phyloP scores from a whole-genome alignment of 2,797 vertebrate species.

The Lagorchestes hirsutus region DNA sequence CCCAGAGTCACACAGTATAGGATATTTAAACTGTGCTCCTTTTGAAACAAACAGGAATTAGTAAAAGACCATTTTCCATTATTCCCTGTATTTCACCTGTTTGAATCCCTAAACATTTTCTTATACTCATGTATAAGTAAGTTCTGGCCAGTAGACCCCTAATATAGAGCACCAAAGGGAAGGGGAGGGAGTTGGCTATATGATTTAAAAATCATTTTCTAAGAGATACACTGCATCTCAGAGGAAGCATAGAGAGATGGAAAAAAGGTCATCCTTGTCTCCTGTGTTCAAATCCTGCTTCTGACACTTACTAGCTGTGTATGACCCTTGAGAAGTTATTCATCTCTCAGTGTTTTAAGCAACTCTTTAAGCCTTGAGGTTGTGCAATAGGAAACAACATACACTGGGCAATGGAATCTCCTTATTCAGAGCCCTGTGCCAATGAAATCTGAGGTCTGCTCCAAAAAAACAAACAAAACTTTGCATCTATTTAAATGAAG shows the following conservation, averaged over 20 bases:
- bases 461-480: not conserved
- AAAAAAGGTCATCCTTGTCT: not conserved
- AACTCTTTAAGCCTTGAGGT: not conserved
- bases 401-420: not conserved
- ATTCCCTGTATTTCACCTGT: accelerated
- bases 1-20: accelerated
- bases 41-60: accelerated
- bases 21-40: not conserved
- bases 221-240: not conserved
- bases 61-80: accelerated
- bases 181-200: not conserved
- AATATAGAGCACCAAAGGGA: not conserved
- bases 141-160: not conserved
- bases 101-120: not conserved
- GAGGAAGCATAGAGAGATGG: not conserved
- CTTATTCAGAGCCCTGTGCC: not conserved
- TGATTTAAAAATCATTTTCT: not conserved
- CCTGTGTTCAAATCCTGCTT: not conserved
- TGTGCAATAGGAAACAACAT: not conserved
- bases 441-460: not conserved
- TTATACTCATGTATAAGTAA: not conserved
- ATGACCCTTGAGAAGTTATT: not conserved
- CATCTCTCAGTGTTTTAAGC: not conserved
- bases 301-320: not conserved
- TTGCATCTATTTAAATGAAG: not conserved